Conservation (phyloP, 2,797 vertebrate genomes). For the Micromesistius poutassou region DNA sequence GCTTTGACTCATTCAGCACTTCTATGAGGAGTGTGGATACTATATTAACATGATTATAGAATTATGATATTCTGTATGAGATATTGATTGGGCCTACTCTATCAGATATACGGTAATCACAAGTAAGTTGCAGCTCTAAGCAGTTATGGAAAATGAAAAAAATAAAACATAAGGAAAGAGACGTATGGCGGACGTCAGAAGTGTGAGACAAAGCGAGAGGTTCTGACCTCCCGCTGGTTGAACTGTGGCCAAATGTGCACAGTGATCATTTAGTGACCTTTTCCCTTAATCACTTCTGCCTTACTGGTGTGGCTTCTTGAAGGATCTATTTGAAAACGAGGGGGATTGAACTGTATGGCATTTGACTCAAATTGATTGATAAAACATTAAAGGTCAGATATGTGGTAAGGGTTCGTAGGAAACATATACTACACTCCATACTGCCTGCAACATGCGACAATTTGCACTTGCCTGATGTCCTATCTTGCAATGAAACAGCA, state of each 20-base stretch:
- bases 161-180: neutral
- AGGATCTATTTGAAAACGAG: neutral
- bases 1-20: neutral
- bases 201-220: neutral
- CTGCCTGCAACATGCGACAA: neutral
- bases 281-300: neutral
- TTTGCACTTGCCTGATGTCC: neutral
- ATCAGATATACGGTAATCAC: neutral
- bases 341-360: slow-evolving; percentile 8
- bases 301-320: slow-evolving; percentile 28
- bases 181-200: neutral
- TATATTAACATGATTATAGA: neutral
- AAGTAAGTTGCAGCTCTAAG: neutral
- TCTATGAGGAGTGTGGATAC: neutral
- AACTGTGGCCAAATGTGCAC: neutral
- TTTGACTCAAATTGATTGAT: neutral
- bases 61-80: neutral
- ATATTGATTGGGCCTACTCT: neutral
- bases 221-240: neutral
- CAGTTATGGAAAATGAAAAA: neutral
- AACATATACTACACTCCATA: neutral
- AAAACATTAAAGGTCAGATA: neutral
- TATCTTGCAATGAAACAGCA: neutral
- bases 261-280: neutral
- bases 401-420: neutral